phyloP scores from a whole-genome alignment of 1,140 invertebrate species.

The Halictus rubicundus region DNA sequence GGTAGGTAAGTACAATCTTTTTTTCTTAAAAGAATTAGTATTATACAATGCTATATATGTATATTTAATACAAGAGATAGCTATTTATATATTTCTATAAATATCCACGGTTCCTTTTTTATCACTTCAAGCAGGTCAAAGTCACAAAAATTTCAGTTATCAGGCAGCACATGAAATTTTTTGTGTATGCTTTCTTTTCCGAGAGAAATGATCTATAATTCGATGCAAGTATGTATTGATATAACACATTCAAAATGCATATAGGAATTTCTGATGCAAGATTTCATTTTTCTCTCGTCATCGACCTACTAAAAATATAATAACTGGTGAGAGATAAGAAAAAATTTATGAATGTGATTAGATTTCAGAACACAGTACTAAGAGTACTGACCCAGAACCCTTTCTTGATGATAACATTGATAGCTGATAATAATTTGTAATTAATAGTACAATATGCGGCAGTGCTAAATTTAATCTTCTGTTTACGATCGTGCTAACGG shows the following conservation, averaged over 20 bases:
- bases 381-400: conserved; percentile 41
- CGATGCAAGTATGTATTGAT: neutral
- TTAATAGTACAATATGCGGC: conserved; percentile 24
- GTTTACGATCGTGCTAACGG: neutral
- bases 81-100: conserved; percentile 4
- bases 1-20: conserved; percentile 17
- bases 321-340: conserved; percentile 26
- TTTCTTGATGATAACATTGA: conserved; percentile 43
- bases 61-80: neutral
- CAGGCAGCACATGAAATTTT: neutral
- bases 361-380: conserved; percentile 30
- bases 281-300: conserved; percentile 50
- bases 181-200: neutral
- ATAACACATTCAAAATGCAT: conserved; percentile 25
- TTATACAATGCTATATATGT: neutral
- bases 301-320: conserved; percentile 38
- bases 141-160: neutral
- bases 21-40: neutral
- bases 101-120: neutral
- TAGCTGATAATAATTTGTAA: conserved; percentile 30
- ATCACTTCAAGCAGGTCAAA: neutral
- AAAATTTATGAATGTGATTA: conserved; percentile 49
- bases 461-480: neutral
- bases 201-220: neutral
- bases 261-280: conserved; percentile 59